Percentiles rank a stretch among this genome's conserved stretches.
phyloP scores from a whole-genome alignment of 2,888 invertebrate species.

The Troides oblongomaculatus region DNA sequence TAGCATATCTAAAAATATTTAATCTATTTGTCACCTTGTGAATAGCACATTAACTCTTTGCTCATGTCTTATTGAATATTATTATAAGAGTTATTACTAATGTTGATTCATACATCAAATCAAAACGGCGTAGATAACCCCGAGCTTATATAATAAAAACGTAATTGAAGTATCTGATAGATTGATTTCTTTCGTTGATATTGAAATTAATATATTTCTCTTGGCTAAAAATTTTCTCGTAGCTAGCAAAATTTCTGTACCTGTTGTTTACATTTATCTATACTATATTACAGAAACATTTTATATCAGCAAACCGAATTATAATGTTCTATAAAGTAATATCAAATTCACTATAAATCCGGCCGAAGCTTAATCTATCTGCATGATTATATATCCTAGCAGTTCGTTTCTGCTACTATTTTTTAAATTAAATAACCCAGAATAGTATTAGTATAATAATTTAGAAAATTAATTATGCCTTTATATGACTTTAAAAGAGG shows the following conservation, averaged over 20 bases:
- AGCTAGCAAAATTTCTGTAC: not conserved
- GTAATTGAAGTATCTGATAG: slow-evolving; percentile 18
- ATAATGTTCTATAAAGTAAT: not conserved
- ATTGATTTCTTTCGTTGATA: slow-evolving; percentile 13
- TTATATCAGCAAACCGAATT: not conserved
- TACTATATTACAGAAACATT: too few relatives aligned
- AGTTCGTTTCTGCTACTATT: not conserved
- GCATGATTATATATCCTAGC: not conserved
- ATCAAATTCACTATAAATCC: slow-evolving; percentile 21
- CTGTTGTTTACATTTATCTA: too few relatives aligned
- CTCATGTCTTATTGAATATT: too few relatives aligned
- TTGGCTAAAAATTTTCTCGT: not conserved
- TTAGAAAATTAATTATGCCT: too few relatives aligned
- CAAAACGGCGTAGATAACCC: not conserved
- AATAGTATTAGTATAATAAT: too few relatives aligned
- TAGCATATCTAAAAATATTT: too few relatives aligned
- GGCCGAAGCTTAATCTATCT: slow-evolving; percentile 14
- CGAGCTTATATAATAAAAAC: slow-evolving; percentile 17
- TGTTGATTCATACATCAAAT: slow-evolving; percentile 7
- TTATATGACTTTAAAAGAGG: too few relatives aligned
- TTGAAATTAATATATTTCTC: not conserved
- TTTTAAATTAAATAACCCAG: not conserved
- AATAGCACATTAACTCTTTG: too few relatives aligned
- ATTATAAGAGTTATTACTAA: too few relatives aligned
- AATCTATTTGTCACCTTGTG: too few relatives aligned